Conservation (phyloP, 2,888 invertebrate species). For the Phania funesta region DNA sequence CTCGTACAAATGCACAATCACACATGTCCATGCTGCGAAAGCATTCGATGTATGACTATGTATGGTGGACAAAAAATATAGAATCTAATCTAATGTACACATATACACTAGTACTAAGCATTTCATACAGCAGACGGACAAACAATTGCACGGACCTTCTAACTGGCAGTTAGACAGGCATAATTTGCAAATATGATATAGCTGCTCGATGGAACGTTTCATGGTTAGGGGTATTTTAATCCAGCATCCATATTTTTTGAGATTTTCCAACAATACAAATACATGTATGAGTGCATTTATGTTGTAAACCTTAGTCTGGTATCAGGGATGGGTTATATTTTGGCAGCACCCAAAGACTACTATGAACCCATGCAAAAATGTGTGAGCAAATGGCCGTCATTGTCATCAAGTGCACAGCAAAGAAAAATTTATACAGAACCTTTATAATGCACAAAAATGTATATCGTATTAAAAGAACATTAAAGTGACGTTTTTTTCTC, state of each 20-base stretch:
- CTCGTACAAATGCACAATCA: constrained; percentile 35
- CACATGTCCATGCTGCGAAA: constrained; percentile 13
- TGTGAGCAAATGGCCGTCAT: constrained; percentile 20
- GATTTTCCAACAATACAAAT: constrained; percentile 16
- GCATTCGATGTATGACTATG: background rate
- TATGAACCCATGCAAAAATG: background rate
- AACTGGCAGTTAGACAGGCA: constrained; percentile 43
- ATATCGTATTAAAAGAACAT: constrained; percentile 41
- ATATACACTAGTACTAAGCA: background rate
- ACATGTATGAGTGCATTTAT: background rate
- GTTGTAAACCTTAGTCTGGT: background rate
- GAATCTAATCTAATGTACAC: constrained; percentile 43
- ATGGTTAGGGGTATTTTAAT: constrained; percentile 11
- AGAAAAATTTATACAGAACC: constrained; percentile 19
- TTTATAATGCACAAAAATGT: constrained; percentile 20
- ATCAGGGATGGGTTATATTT: background rate
- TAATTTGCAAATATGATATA: constrained; percentile 63
- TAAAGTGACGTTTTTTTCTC: background rate
- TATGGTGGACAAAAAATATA: constrained; percentile 39
- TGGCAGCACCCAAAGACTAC: constrained; percentile 9
- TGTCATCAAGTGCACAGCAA: constrained; percentile 24
- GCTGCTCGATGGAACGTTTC: background rate
- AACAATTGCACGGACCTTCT: constrained; percentile 11
- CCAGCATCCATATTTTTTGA: constrained; percentile 46
- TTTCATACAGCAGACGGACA: constrained; percentile 19